A percentile compares a stretch with the other conserved stretches of the same genome.
Conservation (phyloP, 2,888 invertebrate genomes). For the Eristalinus aeneus region DNA sequence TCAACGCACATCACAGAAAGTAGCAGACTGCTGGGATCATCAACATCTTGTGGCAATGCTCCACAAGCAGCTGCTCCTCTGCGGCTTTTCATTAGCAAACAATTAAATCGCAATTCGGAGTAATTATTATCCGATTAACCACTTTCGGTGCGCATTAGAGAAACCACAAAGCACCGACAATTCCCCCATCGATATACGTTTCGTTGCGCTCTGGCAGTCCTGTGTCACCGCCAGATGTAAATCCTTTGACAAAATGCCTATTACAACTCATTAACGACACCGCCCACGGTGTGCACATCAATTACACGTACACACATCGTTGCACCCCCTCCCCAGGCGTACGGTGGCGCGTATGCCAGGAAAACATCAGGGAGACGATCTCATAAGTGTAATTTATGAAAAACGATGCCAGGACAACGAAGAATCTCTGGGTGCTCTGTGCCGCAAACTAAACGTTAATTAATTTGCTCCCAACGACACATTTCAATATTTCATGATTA, state of each 20-base stretch:
- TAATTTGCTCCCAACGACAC: constrained; percentile 39
- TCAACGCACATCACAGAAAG: background rate
- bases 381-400: constrained; percentile 53
- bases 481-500: constrained; percentile 52
- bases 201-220: background rate
- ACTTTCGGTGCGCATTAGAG: constrained; percentile 1
- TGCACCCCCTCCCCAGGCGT: background rate
- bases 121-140: constrained; percentile 42
- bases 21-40: background rate
- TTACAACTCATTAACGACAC: constrained; percentile 38
- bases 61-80: background rate
- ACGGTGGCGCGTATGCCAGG: background rate
- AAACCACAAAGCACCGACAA: constrained; percentile 10
- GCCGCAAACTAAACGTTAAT: constrained; percentile 38
- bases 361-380: background rate
- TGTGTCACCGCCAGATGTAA: background rate
- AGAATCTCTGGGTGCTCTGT: background rate
- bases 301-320: constrained; percentile 1
- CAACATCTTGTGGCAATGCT: background rate
- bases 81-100: background rate
- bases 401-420: constrained; percentile 34
- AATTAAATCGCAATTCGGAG: background rate
- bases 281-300: constrained; percentile 28
- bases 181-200: constrained; percentile 20
- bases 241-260: constrained; percentile 41